Base-by-base conservation (phyloP, 2,888 invertebrate genomes). In the Proisotoma minuta region DNA sequence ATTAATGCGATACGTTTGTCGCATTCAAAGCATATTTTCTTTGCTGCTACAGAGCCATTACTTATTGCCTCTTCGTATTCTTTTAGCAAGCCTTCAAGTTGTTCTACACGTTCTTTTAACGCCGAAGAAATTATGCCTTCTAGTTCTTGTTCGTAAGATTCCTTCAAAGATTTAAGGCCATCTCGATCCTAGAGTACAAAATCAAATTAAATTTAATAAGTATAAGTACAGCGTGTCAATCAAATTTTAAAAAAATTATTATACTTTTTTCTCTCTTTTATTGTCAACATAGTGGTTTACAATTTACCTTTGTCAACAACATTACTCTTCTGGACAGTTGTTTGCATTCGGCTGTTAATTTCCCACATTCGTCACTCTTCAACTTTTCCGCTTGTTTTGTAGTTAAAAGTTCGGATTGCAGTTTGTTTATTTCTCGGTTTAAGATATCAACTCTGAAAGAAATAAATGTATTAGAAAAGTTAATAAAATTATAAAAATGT, bases 121-220 rank as follows among this genome's bases (percentile, higher is more conserved):
- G 69, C 63, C 43, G 66, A 64, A 1, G 70, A 59, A 24, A 69
- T 65, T 3, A 68, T 40, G 20, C 65, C 71, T 47, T 66, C 68
- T 22, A 70, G 66, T 60, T 73, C 73, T 23, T 66, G 63, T 28
- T 72, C 72, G 39, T 72, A 73, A 0, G 73, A 73, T 18, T 73
- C 73, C 51, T 72, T 73, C 18, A 73, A 47, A 1, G 61, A 65
- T 59, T 70, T 68, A 10, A 73, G 51, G 4, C 72, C 71, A 39
- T 73, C 73, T 18, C 73, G 57, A 59, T 73, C 73, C 71, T 73
- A 20, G 1, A n/a, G n/a, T n/a, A n/a, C n/a, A 56, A 12, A 57
- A 34, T 47, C 1, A 54, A n/a, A 50, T 2, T 12, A 47, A 22
- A 48, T 34, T 23, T n/a, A 23, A 5, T 2, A 5, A n/a, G 8